Evolutionary conservation across 2,113 vertebrate genomes (phyloP).

Genomic region (Tichodroma muraria): DNA sequence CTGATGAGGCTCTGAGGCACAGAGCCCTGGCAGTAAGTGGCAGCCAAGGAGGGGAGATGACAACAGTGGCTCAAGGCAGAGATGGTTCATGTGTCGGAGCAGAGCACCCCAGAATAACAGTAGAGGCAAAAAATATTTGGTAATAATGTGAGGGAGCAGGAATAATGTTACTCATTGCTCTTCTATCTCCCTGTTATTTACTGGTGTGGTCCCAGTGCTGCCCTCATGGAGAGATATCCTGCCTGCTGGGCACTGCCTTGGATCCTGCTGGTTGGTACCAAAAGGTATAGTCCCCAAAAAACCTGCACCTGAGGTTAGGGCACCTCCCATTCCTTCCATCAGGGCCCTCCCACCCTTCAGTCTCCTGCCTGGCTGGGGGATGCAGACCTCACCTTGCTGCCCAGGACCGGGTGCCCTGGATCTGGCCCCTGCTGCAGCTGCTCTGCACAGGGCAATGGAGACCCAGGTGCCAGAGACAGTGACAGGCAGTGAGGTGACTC

Average conservation of each 20-base stretch:
- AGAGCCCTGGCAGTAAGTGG: neutral
- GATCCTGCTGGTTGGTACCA: neutral
- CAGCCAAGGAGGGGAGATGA: neutral
- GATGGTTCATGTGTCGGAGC: neutral
- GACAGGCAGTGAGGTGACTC: neutral
- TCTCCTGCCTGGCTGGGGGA: neutral
- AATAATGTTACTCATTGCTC: neutral
- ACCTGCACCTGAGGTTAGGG: neutral
- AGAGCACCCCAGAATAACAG: neutral
- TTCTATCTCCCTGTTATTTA: neutral
- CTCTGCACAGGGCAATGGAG: neutral
- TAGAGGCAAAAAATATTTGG: neutral
- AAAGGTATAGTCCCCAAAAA: neutral
- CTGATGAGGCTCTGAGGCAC: neutral
- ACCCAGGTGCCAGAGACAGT: neutral
- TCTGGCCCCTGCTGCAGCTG: neutral
- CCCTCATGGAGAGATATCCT: neutral
- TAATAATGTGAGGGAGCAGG: neutral
- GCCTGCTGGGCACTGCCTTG: neutral
- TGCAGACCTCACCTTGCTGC: neutral
- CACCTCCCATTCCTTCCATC: neutral
- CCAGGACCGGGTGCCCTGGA: fast-evolving
- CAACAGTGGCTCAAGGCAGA: neutral
- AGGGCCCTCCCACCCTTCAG: neutral
- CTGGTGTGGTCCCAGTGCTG: neutral